Base-by-base conservation (phyloP, 2,113 vertebrate species). In the Naja naja region DNA sequence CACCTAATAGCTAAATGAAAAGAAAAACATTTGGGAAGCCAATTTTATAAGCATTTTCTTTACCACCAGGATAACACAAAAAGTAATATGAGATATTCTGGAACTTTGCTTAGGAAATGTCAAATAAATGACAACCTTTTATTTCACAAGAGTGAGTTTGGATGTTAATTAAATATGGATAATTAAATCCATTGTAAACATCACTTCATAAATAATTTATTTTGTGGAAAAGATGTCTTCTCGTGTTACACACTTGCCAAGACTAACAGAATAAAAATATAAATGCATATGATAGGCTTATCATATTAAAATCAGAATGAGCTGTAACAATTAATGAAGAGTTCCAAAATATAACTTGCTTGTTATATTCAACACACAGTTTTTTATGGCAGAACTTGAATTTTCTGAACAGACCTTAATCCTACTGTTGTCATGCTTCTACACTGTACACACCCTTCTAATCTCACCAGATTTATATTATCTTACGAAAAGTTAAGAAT, bases 161-260 rank as follows among this genome's bases (percentile, higher is more conserved):
- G 85, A 90, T 94, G 20, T 94, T n/a, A n/a, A n/a, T n/a, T n/a
- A n/a, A n/a, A n/a, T n/a, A 87, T 89, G 53, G 93, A 39, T 96
- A 96, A 97, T 96, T 95, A 95, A 97, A 96, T 94, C 93, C 85
- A 91, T 94, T 94, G 94, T 90, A 96, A 95, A 91, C 88, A 94
- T 74, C 53, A 86, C 89, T 95, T 92, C 74, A 30, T 92, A 92
- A 94, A 85, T 95, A 95, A 96, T 91, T 90, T 93, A 90, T 96
- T 96, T 96, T 93, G 90, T 94, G 93, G 93, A 95, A 94, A 95
- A 89, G 89, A 60, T 96, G 92, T 89, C 92, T 25, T 93, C 93
- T 91, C 4, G 0, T 45, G 91, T 95, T 94, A 94, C 89, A 87
- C 92, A 94, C 93, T 95, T 95, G 93, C 92, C 93, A 94, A 92